phyloP scores from a whole-genome alignment of 2,797 vertebrate genomes.

The Acestrorhynchus altus region DNA sequence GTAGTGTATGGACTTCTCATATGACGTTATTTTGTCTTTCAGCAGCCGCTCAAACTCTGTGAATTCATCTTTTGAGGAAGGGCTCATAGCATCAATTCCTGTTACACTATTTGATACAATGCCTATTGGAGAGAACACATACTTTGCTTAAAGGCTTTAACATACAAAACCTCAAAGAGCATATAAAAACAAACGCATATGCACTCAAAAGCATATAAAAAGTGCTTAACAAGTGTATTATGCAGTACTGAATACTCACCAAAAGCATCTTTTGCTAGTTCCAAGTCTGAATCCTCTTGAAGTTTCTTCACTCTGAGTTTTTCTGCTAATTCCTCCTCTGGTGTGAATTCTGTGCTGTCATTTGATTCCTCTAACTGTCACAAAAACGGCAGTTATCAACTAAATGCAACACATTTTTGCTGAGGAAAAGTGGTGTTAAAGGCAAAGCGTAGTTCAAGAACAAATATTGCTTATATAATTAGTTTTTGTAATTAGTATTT shows the following conservation, averaged over 20 bases:
- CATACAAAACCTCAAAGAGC: too few species aligned
- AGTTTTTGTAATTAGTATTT: too few species aligned
- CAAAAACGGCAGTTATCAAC: not conserved
- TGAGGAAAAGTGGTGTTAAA: not conserved
- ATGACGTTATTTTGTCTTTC: conserved; percentile 87
- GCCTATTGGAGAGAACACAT: conserved; percentile 44
- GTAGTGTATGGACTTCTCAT: conserved; percentile 87
- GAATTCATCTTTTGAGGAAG: conserved; percentile 88
- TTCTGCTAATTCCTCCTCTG: conserved; percentile 84
- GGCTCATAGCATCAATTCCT: conserved; percentile 89
- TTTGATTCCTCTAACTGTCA: conserved; percentile 80
- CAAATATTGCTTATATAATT: too few species aligned
- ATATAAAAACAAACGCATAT: not conserved
- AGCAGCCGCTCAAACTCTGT: conserved; percentile 87
- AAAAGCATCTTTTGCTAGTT: conserved; percentile 86
- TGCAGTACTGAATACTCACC: conserved; percentile 70
- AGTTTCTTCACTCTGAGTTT: conserved; percentile 84
- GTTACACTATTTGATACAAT: conserved; percentile 78
- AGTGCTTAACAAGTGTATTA: not conserved
- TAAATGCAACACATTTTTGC: not conserved
- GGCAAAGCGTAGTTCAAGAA: too few species aligned
- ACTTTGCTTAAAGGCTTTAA: not conserved
- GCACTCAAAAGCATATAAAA: not conserved
- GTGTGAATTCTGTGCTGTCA: conserved; percentile 75
- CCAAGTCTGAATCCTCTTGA: conserved; percentile 86